Evolutionary conservation across 2,113 vertebrate species (phyloP).

Genomic region (Acrocephalus kingi): DNA sequence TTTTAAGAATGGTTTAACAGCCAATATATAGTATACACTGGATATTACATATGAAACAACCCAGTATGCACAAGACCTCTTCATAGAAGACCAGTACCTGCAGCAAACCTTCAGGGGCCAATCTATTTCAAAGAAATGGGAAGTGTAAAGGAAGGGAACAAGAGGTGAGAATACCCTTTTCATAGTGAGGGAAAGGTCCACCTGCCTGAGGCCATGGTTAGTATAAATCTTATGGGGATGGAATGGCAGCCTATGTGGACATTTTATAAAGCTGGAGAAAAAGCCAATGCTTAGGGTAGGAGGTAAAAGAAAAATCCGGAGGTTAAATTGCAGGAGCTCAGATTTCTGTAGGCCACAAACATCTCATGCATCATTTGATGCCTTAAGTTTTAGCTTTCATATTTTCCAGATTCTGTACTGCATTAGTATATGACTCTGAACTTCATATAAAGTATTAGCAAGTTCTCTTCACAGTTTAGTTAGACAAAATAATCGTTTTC

Average conservation of each 20-base stretch:
- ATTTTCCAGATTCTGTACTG: not conserved
- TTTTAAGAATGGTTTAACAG: not conserved
- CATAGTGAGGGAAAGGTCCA: not conserved
- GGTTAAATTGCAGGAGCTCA: not conserved
- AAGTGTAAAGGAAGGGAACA: not conserved
- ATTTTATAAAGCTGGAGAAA: not conserved
- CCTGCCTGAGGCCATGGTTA: not conserved
- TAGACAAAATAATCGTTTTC: not conserved
- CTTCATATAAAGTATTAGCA: not conserved
- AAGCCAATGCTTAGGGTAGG: not conserved
- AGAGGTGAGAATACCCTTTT: not conserved
- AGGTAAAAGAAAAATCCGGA: not conserved
- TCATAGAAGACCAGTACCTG: not conserved
- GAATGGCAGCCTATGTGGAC: not conserved
- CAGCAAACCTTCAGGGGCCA: not conserved
- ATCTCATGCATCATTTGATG: accelerated
- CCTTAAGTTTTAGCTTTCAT: not conserved
- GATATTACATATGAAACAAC: not conserved
- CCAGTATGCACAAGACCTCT: not conserved
- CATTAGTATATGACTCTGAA: not conserved
- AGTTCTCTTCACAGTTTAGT: not conserved
- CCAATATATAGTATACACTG: not conserved
- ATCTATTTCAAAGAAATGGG: not conserved
- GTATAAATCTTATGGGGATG: not conserved
- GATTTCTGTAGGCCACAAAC: not conserved